Conservation (phyloP, 2,888 invertebrate genomes). For the Caradrina kadenii region DNA sequence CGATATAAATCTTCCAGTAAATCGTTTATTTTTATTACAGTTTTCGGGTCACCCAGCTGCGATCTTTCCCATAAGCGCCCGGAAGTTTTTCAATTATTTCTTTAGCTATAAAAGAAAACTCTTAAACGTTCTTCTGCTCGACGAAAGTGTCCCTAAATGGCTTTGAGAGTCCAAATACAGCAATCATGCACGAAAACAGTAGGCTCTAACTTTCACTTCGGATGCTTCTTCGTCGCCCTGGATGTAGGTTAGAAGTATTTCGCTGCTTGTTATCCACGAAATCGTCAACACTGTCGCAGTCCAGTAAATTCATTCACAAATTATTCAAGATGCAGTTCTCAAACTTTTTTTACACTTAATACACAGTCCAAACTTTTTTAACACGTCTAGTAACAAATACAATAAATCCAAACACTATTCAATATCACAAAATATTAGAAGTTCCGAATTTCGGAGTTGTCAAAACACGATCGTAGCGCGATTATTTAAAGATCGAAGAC, state of each 20-base stretch:
- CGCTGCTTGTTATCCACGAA: constrained; percentile 75
- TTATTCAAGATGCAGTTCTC: constrained; percentile 58
- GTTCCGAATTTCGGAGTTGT: constrained; percentile 73
- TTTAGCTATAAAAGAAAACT: constrained; percentile 73
- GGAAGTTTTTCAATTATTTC: constrained; percentile 86
- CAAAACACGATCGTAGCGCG: constrained; percentile 84
- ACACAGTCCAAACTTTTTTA: constrained; percentile 67
- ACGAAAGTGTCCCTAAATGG: constrained; percentile 68
- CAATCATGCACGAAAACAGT: constrained; percentile 73
- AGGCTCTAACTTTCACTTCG: constrained; percentile 85
- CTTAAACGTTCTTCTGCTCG: constrained; percentile 62
- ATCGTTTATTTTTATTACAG: constrained; percentile 86
- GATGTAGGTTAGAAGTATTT: constrained; percentile 84
- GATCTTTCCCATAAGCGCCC: constrained; percentile 79
- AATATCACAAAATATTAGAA: constrained; percentile 59
- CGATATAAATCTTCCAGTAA: constrained; percentile 80
- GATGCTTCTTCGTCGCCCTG: constrained; percentile 76
- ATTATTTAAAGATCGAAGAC: constrained; percentile 70
- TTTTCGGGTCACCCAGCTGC: constrained; percentile 85
- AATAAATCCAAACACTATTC: constrained; percentile 50
- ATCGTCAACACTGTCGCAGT: constrained; percentile 71
- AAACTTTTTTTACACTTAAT: constrained; percentile 65
- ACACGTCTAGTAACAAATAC: constrained; percentile 47
- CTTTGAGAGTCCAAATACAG: constrained; percentile 73
- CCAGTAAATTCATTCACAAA: constrained; percentile 65